Percentiles rank a stretch among this genome's conserved stretches.
phyloP scores from a whole-genome alignment of 2,888 invertebrate genomes.

The Noctuana brunneofusca region DNA sequence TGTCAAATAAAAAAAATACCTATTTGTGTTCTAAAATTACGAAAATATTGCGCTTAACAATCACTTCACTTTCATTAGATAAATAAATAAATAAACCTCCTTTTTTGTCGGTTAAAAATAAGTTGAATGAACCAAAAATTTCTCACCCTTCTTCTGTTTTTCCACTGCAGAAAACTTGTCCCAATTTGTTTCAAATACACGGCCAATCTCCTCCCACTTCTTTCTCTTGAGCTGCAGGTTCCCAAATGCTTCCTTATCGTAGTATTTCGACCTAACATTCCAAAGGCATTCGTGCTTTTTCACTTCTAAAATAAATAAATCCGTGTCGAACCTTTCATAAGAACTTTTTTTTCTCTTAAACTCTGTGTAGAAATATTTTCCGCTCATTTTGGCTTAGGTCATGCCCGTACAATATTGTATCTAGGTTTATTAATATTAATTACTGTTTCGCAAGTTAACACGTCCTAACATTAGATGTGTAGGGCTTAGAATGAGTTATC shows the following conservation, averaged over 20 bases:
- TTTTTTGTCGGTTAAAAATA: too few relatives aligned
- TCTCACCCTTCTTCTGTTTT: constrained; percentile 20
- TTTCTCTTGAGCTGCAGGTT: constrained; percentile 10
- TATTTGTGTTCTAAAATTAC: too few relatives aligned
- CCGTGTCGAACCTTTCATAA: neutral
- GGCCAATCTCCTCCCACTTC: constrained; percentile 18
- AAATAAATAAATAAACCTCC: too few relatives aligned
- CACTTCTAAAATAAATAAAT: constrained; percentile 22
- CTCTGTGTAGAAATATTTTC: neutral
- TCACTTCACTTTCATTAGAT: too few relatives aligned
- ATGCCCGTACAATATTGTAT: too few relatives aligned
- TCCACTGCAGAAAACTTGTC: constrained; percentile 9
- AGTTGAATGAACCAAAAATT: neutral
- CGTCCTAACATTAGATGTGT: neutral
- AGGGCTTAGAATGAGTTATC: neutral
- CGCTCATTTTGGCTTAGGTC: neutral
- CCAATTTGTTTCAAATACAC: neutral
- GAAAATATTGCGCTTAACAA: too few relatives aligned
- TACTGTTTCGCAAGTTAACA: neutral
- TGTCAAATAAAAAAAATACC: too few relatives aligned
- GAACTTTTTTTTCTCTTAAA: neutral
- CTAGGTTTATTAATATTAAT: too few relatives aligned
- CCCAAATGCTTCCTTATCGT: constrained; percentile 5
- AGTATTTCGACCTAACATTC: constrained; percentile 7
- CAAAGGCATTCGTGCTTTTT: constrained; percentile 15